Evolutionary conservation across 1,140 invertebrate species (phyloP).

Genomic region (Delia radicum): DNA sequence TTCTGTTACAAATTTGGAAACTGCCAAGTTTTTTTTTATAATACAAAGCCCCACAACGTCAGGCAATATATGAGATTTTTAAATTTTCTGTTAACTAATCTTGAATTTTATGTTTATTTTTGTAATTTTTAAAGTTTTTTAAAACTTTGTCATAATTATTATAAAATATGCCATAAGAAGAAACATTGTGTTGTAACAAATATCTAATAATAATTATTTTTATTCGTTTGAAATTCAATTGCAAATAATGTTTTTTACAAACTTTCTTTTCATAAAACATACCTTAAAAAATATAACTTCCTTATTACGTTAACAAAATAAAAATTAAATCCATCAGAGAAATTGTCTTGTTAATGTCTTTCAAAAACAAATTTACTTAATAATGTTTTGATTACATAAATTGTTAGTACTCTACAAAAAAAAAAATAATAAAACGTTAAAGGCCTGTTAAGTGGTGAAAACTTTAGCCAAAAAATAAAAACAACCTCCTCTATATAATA

Average conservation of each 20-base stretch:
- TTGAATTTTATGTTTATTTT: too few species aligned
- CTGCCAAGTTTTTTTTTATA: too few species aligned
- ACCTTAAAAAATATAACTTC: background rate
- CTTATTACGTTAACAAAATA: background rate
- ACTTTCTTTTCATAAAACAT: background rate
- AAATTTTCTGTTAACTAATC: too few species aligned
- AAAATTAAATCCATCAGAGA: background rate
- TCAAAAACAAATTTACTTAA: background rate
- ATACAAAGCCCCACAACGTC: too few species aligned
- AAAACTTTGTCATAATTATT: too few species aligned
- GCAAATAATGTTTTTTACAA: background rate
- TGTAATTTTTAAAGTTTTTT: too few species aligned
- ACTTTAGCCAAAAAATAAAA: background rate
- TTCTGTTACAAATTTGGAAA: too few species aligned
- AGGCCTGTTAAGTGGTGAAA: constrained; percentile 17
- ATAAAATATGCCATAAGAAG: too few species aligned
- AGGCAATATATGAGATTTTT: too few species aligned
- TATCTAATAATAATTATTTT: too few species aligned
- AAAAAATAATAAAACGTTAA: background rate
- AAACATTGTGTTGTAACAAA: too few species aligned
- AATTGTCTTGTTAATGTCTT: background rate
- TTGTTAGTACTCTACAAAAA: background rate
- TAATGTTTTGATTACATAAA: constrained; percentile 12
- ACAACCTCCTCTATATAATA: background rate
- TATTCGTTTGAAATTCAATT: too few species aligned